Conservation (phyloP, 2,888 invertebrate genomes). For the Smittia sp. region DNA sequence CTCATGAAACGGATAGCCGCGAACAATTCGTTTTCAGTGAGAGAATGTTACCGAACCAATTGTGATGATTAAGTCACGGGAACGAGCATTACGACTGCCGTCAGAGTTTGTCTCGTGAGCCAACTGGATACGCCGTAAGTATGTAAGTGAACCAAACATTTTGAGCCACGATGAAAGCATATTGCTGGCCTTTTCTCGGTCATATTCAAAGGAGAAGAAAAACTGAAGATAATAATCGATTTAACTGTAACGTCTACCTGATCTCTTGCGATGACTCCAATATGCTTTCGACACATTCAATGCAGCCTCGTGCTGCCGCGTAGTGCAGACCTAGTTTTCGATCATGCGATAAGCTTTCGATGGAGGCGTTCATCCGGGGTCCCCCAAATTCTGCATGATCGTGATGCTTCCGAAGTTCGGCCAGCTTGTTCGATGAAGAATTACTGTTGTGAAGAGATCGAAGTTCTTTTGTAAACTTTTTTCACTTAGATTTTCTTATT, state of each 20-base stretch:
- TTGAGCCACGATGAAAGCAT: neutral
- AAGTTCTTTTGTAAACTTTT: neutral
- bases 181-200: neutral
- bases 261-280: constrained; percentile 76
- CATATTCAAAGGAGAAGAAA: neutral
- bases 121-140: neutral
- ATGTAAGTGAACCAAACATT: constrained; percentile 26
- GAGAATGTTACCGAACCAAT: too few relatives aligned
- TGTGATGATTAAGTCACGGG: too few relatives aligned
- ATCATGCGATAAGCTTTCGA: constrained; percentile 45
- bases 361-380: constrained; percentile 6
- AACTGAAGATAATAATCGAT: neutral
- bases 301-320: constrained; percentile 80
- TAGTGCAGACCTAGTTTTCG: constrained; percentile 83
- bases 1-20: too few relatives aligned
- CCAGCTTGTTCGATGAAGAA: constrained; percentile 1
- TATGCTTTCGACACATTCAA: constrained; percentile 78
- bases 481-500: neutral
- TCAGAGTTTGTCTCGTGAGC: neutral
- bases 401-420: constrained; percentile 10
- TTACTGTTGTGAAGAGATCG: too few relatives aligned
- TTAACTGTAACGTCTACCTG: constrained; percentile 57
- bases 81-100: too few relatives aligned
- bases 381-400: constrained; percentile 9
- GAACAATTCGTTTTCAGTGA: too few relatives aligned